Evolutionary conservation across 2,888 invertebrate genomes (phyloP).

Genomic region (Seladonia tumulorum): DNA sequence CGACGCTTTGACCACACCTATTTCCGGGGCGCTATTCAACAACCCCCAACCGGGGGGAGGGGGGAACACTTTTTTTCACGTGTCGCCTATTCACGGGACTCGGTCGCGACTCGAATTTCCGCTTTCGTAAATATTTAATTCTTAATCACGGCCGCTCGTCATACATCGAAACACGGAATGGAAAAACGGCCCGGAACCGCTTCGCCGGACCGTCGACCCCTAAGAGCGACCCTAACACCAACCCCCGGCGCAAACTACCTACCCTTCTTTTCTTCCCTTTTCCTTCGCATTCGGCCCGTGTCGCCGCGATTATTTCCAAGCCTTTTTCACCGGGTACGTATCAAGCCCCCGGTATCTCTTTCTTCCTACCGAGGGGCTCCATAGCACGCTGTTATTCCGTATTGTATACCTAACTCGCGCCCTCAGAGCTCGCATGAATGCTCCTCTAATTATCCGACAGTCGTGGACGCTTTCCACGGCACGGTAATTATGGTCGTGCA

Average conservation of each 20-base stretch:
- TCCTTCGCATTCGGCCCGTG: conserved; percentile 21
- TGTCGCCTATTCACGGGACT: conserved; percentile 56
- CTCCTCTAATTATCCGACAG: conserved; percentile 28
- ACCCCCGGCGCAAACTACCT: conserved; percentile 10
- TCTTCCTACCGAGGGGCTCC: background rate
- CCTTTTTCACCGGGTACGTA: conserved; percentile 22
- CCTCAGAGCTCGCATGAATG: conserved; percentile 33
- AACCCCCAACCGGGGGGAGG: background rate
- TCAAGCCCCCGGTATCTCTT: conserved; percentile 40
- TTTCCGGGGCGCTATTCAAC: conserved; percentile 57
- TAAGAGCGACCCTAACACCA: background rate
- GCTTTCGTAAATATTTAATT: conserved; percentile 68
- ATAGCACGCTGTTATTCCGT: conserved; percentile 5
- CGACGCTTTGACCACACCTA: conserved; percentile 45
- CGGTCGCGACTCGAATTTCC: conserved; percentile 37
- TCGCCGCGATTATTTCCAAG: conserved; percentile 47
- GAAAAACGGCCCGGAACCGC: conserved; percentile 13
- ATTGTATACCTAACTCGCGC: conserved; percentile 33
- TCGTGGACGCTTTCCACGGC: conserved; percentile 32
- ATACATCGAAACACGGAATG: conserved; percentile 17
- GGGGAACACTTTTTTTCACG: background rate
- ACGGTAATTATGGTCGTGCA: conserved; percentile 41
- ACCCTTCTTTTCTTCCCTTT: background rate
- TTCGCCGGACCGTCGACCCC: background rate
- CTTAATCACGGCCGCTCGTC: conserved; percentile 64